Conservation (phyloP, 2,888 invertebrate species). For the Eristalis arbustorum region DNA sequence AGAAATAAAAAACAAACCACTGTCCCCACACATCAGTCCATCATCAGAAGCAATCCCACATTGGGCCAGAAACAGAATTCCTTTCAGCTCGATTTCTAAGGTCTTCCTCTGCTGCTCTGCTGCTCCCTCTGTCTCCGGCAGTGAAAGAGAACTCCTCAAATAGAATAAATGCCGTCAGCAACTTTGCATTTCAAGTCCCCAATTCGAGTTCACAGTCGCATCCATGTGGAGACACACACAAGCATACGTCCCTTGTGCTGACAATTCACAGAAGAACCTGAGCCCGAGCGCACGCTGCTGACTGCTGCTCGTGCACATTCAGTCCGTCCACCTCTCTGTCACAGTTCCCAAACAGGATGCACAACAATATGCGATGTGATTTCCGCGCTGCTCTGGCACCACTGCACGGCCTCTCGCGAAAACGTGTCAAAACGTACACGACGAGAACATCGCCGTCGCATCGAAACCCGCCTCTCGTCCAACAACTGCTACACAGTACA, state of each 20-base stretch:
- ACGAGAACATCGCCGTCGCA: not conserved
- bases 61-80: not conserved
- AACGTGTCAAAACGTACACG: not conserved
- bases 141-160: not conserved
- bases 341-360: conserved; percentile 23
- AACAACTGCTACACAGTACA: too few species aligned
- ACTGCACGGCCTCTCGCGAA: not conserved
- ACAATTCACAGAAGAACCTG: conserved; percentile 6
- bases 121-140: not conserved
- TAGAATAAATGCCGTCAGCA: not conserved
- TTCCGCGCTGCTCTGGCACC: not conserved
- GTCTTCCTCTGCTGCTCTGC: not conserved
- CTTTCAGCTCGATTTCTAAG: not conserved
- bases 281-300: not conserved
- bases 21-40: not conserved
- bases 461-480: not conserved
- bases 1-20: not conserved
- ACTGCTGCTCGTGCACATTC: not conserved
- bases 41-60: not conserved
- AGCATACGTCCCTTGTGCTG: not conserved
- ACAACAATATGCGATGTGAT: conserved; percentile 38
- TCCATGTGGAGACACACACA: not conserved
- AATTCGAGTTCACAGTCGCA: not conserved
- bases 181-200: not conserved
- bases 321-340: not conserved